These are phyloP conservation scores for Drosophila ironensis DNA, from an alignment of 1,140 invertebrate genomes.

Conservation along the genomic window DNA sequence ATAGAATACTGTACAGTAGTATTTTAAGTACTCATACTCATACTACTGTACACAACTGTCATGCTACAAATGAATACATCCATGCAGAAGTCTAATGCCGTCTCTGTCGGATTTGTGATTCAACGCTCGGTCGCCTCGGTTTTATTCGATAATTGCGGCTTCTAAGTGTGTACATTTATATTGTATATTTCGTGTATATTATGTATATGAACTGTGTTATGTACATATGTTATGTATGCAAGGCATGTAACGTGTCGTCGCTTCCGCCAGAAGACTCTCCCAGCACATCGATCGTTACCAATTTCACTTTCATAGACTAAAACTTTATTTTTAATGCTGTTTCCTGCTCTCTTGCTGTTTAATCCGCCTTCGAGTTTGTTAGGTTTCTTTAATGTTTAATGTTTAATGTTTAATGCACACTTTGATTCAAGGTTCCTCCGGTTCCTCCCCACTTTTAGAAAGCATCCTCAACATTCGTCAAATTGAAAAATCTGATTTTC, in stretches of 20 bases:
- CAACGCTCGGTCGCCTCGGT: constrained; percentile 16
- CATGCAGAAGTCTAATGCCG: not conserved
- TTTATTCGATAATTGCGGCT: constrained; percentile 48
- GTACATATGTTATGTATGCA: constrained; percentile 59
- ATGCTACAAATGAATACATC: no score
- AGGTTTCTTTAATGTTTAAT: constrained; percentile 2
- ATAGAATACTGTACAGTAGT: no score
- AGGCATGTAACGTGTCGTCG: constrained; percentile 51
- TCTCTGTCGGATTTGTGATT: constrained; percentile 9
- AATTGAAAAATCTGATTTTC: constrained; percentile 72
- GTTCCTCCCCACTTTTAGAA: constrained; percentile 39
- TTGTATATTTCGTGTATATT: constrained; percentile 46
- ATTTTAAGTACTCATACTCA: no score
- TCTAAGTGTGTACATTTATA: constrained; percentile 40
- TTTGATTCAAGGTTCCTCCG: constrained; percentile 42
- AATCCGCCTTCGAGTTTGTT: constrained; percentile 18
- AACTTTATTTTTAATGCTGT: constrained; percentile 37
- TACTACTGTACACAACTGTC: no score
- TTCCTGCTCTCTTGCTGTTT: constrained; percentile 7
- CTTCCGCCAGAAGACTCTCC: constrained; percentile 4
- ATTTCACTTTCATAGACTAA: constrained; percentile 25
- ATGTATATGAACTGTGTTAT: constrained; percentile 53
- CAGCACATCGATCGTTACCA: constrained; percentile 14
- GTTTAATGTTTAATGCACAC: constrained; percentile 36
- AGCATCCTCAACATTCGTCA: constrained; percentile 48